phyloP scores from a whole-genome alignment of 92 coral and sea anemone genomes.

The Phenganax subtilis region DNA sequence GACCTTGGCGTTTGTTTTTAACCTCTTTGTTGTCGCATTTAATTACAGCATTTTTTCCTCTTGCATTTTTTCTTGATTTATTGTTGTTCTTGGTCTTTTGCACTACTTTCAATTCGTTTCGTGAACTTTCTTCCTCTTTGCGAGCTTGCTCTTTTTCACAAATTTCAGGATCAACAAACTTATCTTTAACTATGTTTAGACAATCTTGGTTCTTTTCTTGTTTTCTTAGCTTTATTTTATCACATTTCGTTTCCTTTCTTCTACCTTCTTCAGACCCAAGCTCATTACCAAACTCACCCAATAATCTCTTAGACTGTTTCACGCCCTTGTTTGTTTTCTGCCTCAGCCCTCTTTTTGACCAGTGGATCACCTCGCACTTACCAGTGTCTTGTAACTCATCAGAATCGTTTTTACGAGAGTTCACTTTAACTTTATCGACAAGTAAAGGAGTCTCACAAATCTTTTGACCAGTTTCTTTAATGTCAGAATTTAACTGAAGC shows the following conservation, averaged over 20 bases:
- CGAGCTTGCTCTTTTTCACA: background rate
- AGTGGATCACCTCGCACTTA: background rate
- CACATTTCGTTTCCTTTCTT: background rate
- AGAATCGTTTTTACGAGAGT: background rate
- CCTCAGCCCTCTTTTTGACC: conserved; percentile 4
- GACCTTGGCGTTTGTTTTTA: background rate
- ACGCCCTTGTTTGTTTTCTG: background rate
- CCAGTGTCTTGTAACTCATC: background rate
- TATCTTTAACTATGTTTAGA: background rate
- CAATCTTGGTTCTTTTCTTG: background rate
- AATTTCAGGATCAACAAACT: background rate
- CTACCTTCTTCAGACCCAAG: background rate
- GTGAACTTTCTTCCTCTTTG: background rate
- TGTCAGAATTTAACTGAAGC: background rate
- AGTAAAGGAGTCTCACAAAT: background rate
- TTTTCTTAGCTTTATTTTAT: background rate
- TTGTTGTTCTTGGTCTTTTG: background rate
- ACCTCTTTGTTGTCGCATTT: background rate
- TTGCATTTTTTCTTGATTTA: background rate
- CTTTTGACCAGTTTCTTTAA: background rate
- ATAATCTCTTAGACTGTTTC: background rate
- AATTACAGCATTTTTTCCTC: background rate
- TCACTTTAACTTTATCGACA: background rate
- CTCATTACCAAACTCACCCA: background rate
- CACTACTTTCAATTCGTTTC: background rate